These are phyloP conservation scores for Neopelma chrysocephalum DNA, from an alignment of 2,797 vertebrate genomes.

Conservation along the genomic window DNA sequence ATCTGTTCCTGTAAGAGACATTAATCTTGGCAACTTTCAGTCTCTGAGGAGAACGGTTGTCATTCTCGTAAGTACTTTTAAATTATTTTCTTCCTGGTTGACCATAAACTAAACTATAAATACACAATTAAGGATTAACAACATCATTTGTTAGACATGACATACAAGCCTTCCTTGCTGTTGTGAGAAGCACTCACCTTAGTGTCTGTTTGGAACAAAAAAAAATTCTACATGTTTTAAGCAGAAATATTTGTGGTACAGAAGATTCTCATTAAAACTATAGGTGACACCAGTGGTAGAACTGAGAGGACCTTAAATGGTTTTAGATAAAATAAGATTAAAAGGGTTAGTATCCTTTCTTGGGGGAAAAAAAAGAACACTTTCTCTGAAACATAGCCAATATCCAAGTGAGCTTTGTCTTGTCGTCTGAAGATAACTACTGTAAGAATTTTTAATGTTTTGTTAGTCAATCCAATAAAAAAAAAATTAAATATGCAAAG, in stretches of 20 bases:
- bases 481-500: background rate
- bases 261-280: background rate
- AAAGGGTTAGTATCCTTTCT: background rate
- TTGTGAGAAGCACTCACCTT: background rate
- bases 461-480: background rate
- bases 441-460: background rate
- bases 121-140: conserved; percentile 20
- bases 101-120: conserved; percentile 35
- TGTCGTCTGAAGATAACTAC: background rate
- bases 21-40: background rate
- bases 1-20: background rate
- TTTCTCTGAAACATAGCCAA: background rate
- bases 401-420: background rate
- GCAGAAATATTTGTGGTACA: background rate
- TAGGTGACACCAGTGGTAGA: background rate
- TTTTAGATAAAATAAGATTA: background rate
- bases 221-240: background rate
- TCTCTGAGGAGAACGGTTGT: background rate
- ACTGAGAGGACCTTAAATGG: background rate
- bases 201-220: background rate
- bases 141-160: background rate
- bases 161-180: background rate
- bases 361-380: background rate
- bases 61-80: background rate
- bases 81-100: background rate